Evolutionary conservation across 2,113 vertebrate genomes (phyloP).

Genomic region (Probosciger aterrimus): DNA sequence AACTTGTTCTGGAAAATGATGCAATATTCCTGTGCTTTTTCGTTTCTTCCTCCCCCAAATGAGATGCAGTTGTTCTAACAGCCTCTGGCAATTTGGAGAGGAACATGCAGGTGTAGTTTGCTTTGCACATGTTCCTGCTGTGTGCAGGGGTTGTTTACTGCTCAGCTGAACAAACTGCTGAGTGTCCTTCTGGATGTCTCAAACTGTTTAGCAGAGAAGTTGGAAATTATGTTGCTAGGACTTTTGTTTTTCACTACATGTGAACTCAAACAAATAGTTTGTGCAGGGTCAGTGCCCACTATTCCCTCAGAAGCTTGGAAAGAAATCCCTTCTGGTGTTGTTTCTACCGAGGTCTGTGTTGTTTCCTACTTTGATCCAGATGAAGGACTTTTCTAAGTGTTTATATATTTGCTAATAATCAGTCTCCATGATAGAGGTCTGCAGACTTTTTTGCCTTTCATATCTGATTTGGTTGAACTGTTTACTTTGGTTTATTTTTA

Average conservation of each 20-base stretch:
- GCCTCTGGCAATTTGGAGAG: slow-evolving; percentile 9
- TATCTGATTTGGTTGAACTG: not conserved
- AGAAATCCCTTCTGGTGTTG: not conserved
- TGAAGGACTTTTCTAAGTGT: not conserved
- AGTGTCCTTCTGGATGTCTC: slow-evolving; percentile 6
- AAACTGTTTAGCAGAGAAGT: not conserved
- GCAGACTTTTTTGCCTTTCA: not conserved
- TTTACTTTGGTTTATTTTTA: not conserved
- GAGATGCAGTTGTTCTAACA: not conserved
- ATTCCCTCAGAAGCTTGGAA: not conserved
- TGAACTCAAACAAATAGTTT: not conserved
- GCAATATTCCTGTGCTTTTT: not conserved
- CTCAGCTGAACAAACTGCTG: not conserved
- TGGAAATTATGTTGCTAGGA: not conserved
- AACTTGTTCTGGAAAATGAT: not conserved
- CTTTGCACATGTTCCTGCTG: slow-evolving; percentile 32
- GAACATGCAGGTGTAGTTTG: slow-evolving; percentile 25
- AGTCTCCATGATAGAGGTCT: not conserved
- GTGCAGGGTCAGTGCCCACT: not conserved
- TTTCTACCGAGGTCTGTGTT: not conserved
- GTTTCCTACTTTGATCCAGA: not conserved
- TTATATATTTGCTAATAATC: not conserved
- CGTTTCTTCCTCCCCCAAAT: not conserved
- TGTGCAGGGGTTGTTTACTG: not conserved
- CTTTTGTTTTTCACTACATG: not conserved